phyloP scores from a whole-genome alignment of 1,140 invertebrate species.

The Nasonia vitripennis region DNA sequence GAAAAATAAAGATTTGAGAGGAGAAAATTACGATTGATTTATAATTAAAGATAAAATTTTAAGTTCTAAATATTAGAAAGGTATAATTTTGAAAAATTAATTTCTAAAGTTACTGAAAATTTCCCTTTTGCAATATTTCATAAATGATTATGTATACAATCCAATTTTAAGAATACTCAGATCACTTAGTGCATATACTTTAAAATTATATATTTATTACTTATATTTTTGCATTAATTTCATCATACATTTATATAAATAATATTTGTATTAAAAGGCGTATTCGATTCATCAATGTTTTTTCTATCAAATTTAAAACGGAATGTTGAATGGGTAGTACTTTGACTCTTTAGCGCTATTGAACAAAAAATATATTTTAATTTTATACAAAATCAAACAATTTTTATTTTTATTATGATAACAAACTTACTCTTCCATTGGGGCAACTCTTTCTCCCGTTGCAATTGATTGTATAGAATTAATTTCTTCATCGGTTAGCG shows the following conservation, averaged over 20 bases:
- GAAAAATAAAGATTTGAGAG: too few relatives aligned
- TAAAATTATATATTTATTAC: too few relatives aligned
- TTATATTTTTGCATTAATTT: not conserved
- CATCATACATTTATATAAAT: too few relatives aligned
- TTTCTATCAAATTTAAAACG: not conserved
- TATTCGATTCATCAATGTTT: not conserved
- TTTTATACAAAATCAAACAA: conserved; percentile 24
- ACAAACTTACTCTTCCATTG: conserved; percentile 57
- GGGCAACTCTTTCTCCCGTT: conserved; percentile 60
- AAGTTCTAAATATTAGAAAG: too few relatives aligned
- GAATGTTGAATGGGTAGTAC: conserved; percentile 31
- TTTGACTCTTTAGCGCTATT: not conserved
- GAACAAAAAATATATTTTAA: not conserved
- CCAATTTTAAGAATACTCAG: too few relatives aligned
- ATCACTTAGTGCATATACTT: too few relatives aligned
- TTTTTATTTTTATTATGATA: conserved; percentile 10
- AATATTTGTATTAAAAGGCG: not conserved
- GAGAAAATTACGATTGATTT: too few relatives aligned
- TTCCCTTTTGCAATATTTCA: too few relatives aligned
- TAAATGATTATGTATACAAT: too few relatives aligned
- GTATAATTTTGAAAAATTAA: too few relatives aligned
- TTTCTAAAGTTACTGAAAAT: too few relatives aligned
- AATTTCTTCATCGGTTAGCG: conserved; percentile 80
- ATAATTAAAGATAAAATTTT: too few relatives aligned
- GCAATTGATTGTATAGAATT: conserved; percentile 55